phyloP scores from a whole-genome alignment of 2,797 vertebrate species.

The Sorex maritimensis region DNA sequence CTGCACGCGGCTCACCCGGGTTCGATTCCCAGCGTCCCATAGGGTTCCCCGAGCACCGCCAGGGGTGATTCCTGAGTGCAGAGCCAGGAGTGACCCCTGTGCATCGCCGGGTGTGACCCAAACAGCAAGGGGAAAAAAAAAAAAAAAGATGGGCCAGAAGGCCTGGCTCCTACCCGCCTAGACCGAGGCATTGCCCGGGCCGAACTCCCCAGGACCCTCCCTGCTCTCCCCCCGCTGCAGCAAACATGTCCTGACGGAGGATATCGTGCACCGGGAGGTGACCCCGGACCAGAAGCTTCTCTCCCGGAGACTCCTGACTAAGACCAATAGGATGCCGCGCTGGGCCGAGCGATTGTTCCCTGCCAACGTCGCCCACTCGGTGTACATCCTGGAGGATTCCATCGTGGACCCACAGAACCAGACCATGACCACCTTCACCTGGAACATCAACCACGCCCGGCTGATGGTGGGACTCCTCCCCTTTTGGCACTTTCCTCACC shows the following conservation, averaged over 20 bases:
- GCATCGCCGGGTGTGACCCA: too few relatives aligned
- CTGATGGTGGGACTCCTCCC: conserved; percentile 93
- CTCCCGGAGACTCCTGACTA: conserved; percentile 97
- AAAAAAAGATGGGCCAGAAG: too few relatives aligned
- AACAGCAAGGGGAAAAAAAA: too few relatives aligned
- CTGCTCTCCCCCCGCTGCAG: conserved; percentile 87
- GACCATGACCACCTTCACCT: conserved; percentile 97
- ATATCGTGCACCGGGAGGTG: conserved; percentile 97
- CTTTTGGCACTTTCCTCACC: not conserved
- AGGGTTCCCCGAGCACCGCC: too few relatives aligned
- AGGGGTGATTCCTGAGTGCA: too few relatives aligned
- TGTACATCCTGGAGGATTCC: conserved; percentile 98
- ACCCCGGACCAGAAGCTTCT: conserved; percentile 96
- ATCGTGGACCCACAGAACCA: conserved; percentile 96
- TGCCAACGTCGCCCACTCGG: conserved; percentile 95
- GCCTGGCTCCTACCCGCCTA: too few relatives aligned
- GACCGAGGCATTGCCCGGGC: too few relatives aligned
- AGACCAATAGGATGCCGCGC: conserved; percentile 96
- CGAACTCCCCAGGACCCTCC: not conserved
- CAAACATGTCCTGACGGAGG: conserved; percentile 98
- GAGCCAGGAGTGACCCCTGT: too few relatives aligned
- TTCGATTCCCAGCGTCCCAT: too few relatives aligned
- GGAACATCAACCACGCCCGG: conserved; percentile 98
- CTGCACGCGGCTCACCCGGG: too few relatives aligned
- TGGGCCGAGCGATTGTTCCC: conserved; percentile 98